Evolutionary conservation across 2,888 invertebrate species (phyloP), one percentile per base, ranked within the genome.

Genomic region (Galeruca laticollis): DNA sequence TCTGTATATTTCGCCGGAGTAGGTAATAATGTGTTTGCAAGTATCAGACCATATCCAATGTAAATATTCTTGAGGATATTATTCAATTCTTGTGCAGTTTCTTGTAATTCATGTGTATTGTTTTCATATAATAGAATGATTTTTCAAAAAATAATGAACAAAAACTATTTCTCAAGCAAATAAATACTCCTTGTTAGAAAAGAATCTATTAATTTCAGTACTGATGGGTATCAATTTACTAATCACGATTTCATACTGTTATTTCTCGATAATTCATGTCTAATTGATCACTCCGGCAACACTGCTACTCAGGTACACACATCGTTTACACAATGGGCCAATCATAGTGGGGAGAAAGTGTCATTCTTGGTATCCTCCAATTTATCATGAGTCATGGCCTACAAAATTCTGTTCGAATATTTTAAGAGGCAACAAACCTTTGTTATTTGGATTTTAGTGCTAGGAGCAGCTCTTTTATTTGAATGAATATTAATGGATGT

Each of bases 371-470:
- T 69, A 73, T 65, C 66, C 40, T 63, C 57, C 67, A 70, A 72
- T 70, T 72, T 65, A 72, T 72, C 74, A 68, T 69, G 64, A 69
- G 67, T 71, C 71, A 71, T 71, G 68, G 64, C 64, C 68, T 64
- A 71, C 64, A 69, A 69, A 70, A 67, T 68, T 67, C 74, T 69
- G 54, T 68, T 66, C 59, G 62, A 63, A 71, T 70, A 71, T 60
- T 60, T 71, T 51, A 8, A 57, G 63, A 70, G 70, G 63, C 59
- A 54, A 60, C 63, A 68, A 67, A 59, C 56, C 59, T 68, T 63
- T 69, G 52, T 59, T 68, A 47, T 35, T 69, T 47, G 31, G 54
- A 21, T 35, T 64, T 49, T 35, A 37, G 37, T 66, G 47, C 54
- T 54, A 54, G 66, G 37, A 51, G 47, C 6, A 15, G 59, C 35